Evolutionary conservation across 1,140 invertebrate species (phyloP), one percentile per base, ranked within the genome.

Genomic region (Neodiprion fabricii): DNA sequence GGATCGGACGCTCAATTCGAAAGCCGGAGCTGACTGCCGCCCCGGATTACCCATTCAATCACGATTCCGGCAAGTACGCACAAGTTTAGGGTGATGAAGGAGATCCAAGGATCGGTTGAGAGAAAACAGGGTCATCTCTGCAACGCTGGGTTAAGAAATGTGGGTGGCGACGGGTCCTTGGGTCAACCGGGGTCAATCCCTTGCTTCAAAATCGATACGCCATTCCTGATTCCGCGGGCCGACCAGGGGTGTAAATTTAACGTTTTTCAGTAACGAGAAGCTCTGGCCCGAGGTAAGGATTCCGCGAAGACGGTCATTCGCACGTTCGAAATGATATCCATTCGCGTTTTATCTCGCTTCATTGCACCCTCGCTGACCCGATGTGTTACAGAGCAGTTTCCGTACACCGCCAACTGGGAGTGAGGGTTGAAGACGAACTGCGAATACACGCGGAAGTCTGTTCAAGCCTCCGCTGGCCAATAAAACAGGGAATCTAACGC

Each of bases 1-100:
- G 11, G 53, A 17, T 61, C n/a, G 53, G 53, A 17, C 5, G 78
- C 75, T 76, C 76, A 77, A 78, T 79, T 81, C 81, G 74, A 74
- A 80, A 75, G 73, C 73, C 76, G 75, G 71, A 77, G 40, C 70
- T 70, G 71, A 66, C 67, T 78, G 72, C 67, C 74, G 49, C 48
- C 72, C 23, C 77, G 79, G 80, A 77, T 81, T 79, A 74, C 74
- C 72, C 80, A 80, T 80, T 80, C 80, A 77, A 81, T 81, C 79
- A 78, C 77, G 76, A 53, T 53, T 53, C 50, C 10, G 50, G 50
- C 50, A 53, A 53, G 50, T 53, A 53, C 50, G 10, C 28, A 40
- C 5, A 40, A 61, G 53, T 14, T 61, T 61, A 12, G 53, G 53
- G 11, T 17, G 28, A 40, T 5, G 28, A 40, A 40, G 28, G 28